Conservation (phyloP, 2,797 vertebrate species). For the Platalea minor region DNA sequence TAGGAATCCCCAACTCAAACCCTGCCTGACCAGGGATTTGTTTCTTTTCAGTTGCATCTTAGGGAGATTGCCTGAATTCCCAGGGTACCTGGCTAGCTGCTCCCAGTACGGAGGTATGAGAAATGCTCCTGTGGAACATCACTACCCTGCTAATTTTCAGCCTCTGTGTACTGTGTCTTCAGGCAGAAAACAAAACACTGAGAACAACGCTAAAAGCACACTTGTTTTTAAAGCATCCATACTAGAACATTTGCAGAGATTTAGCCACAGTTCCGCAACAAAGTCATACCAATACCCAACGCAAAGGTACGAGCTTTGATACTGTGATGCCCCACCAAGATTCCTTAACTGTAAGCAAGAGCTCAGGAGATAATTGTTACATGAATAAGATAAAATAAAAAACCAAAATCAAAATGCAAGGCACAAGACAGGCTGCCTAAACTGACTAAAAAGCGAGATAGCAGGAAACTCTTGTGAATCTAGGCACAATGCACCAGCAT, state of each 20-base stretch:
- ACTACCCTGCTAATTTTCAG: background rate
- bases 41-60: background rate
- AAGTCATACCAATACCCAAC: background rate
- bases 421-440: background rate
- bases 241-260: background rate
- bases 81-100: background rate
- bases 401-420: background rate
- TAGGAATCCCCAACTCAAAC: background rate
- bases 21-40: background rate
- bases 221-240: background rate
- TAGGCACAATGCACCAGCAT: background rate
- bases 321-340: too few species aligned
- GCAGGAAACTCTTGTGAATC: background rate
- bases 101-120: background rate
- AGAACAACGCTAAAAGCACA: background rate
- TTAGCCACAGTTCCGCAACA: background rate
- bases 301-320: background rate
- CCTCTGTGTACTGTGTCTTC: background rate
- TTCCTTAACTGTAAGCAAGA: background rate
- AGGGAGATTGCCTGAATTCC: background rate
- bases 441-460: background rate
- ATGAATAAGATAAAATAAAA: background rate
- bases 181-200: background rate
- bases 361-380: background rate
- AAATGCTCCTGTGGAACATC: background rate